A percentile compares a stretch with the other conserved stretches of the same genome.
Evolutionary conservation across 2,113 vertebrate genomes (phyloP).

Genomic region (Trinectes maculatus): DNA sequence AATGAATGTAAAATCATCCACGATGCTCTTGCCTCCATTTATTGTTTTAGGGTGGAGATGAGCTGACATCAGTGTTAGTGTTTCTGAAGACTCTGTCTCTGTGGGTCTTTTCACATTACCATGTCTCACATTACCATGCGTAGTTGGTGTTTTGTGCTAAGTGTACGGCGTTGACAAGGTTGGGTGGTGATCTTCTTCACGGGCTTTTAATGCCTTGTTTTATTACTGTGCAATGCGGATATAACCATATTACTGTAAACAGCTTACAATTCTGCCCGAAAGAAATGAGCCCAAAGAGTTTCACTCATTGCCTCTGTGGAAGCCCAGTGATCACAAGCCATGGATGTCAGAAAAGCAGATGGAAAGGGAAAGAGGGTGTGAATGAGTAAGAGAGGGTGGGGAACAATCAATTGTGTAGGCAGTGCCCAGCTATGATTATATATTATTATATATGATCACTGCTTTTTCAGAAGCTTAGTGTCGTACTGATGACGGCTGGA

Average conservation of each 20-base stretch:
- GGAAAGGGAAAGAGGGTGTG: background rate
- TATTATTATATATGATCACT: conserved; percentile 2
- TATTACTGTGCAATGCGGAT: conserved; percentile 36
- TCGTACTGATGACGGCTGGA: background rate
- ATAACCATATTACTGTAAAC: conserved; percentile 53
- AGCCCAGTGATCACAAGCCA: conserved; percentile 41
- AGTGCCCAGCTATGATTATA: conserved; percentile 23
- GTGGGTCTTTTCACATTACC: conserved; percentile 25
- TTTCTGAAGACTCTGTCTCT: conserved; percentile 39
- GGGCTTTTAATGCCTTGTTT: conserved; percentile 36
- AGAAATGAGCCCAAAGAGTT: conserved; percentile 44
- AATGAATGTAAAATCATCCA: conserved; percentile 74
- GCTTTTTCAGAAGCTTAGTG: conserved; percentile 9
- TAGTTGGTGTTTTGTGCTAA: conserved; percentile 30
- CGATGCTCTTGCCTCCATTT: conserved; percentile 58
- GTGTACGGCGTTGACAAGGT: conserved; percentile 18
- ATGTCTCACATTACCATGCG: background rate
- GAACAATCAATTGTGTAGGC: conserved; percentile 7
- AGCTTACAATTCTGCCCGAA: conserved; percentile 28
- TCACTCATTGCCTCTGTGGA: conserved; percentile 36
- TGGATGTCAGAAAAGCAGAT: conserved; percentile 25
- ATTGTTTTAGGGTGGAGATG: conserved; percentile 64
- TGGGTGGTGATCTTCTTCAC: conserved; percentile 23
- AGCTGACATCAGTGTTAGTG: conserved; percentile 52
- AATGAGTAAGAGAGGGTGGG: conserved; percentile 1